phyloP scores from a whole-genome alignment of 2,888 invertebrate genomes.

The Mesoligia furuncula region DNA sequence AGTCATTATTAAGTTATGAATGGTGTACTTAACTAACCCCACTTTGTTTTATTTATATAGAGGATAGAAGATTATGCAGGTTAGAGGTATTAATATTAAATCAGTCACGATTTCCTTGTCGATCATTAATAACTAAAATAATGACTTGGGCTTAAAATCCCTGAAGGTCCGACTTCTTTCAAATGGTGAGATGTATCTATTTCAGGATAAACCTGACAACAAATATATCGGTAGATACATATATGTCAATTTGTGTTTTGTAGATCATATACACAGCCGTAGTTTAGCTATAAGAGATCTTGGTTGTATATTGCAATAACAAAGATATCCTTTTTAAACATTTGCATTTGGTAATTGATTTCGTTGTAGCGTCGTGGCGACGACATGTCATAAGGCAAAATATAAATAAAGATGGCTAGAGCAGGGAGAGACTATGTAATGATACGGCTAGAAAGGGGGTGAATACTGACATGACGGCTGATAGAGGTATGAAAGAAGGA shows the following conservation, averaged over 20 bases:
- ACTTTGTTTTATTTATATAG: too few species aligned
- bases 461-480: background rate
- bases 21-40: too few species aligned
- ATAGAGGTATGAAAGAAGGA: background rate
- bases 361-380: background rate
- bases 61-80: too few species aligned
- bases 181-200: background rate
- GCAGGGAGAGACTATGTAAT: too few species aligned
- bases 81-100: too few species aligned
- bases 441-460: background rate
- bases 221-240: background rate
- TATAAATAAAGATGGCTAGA: background rate
- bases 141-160: background rate
- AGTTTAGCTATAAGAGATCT: background rate
- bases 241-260: background rate
- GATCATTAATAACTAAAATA: too few species aligned
- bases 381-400: too few species aligned
- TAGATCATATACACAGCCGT: too few species aligned
- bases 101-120: too few species aligned
- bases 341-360: background rate
- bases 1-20: too few species aligned
- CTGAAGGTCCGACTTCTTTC: background rate
- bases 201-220: conserved; percentile 8
- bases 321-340: background rate
- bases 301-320: background rate